Percentiles rank a stretch among this genome's conserved stretches.
phyloP scores from a whole-genome alignment of 2,888 invertebrate genomes.

The Chymomyza caudatula region DNA sequence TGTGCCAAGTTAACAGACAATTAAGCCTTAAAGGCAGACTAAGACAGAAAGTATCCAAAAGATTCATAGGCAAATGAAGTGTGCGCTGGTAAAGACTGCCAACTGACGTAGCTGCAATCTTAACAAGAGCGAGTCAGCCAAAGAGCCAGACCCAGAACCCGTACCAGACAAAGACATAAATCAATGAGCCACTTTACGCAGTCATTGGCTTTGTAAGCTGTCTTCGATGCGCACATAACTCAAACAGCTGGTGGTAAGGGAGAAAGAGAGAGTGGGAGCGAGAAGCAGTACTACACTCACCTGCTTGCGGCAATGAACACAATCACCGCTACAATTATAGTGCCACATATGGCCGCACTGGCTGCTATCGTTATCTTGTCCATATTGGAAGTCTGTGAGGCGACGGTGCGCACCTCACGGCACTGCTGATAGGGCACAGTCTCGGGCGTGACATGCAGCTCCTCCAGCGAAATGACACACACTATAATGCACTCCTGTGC shows the following conservation, averaged over 20 bases:
- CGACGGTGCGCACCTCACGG: constrained; percentile 91
- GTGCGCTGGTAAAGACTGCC: not conserved
- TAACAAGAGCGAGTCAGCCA: not conserved
- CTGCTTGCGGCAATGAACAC: constrained; percentile 92
- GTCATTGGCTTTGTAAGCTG: constrained; percentile 30
- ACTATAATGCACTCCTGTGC: constrained; percentile 96
- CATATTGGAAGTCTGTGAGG: constrained; percentile 91
- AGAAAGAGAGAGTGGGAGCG: not conserved
- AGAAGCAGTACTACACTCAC: no score
- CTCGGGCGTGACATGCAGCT: constrained; percentile 91
- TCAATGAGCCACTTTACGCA: constrained; percentile 36
- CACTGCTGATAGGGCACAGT: constrained; percentile 92
- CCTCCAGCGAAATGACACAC: constrained; percentile 94
- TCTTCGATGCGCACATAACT: constrained; percentile 25
- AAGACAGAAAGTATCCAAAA: not conserved
- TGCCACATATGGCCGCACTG: constrained; percentile 94
- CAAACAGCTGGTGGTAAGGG: constrained; percentile 1
- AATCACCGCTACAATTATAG: constrained; percentile 92
- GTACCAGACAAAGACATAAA: constrained; percentile 29
- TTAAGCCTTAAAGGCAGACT: constrained; percentile 3
- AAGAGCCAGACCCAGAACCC: not conserved
- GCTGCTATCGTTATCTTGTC: constrained; percentile 97
- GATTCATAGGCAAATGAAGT: not conserved
- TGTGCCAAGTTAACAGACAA: not conserved
- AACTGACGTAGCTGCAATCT: not conserved